Evolutionary conservation across 2,888 invertebrate species (phyloP).

Genomic region (Notodonta ziczac): DNA sequence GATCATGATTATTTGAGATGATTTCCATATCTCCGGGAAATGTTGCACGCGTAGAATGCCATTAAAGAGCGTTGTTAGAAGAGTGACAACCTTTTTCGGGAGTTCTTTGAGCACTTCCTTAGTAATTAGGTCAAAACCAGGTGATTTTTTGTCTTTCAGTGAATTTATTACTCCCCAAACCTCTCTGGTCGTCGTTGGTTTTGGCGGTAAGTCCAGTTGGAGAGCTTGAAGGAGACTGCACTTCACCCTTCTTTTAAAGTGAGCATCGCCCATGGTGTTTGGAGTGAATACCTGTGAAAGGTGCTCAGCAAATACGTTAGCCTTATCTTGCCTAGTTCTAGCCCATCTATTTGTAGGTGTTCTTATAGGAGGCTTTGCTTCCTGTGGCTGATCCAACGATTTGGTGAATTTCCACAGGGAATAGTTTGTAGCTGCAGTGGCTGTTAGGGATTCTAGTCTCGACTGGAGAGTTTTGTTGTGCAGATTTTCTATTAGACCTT

Average conservation of each 20-base stretch:
- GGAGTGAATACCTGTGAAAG: neutral
- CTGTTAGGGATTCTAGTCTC: neutral
- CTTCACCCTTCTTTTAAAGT: neutral
- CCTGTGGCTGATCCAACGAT: neutral
- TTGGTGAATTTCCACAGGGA: neutral
- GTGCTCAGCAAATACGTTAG: neutral
- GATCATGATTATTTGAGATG: neutral
- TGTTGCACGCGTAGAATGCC: conserved; percentile 2
- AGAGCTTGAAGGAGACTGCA: neutral
- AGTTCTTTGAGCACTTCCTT: conserved; percentile 7
- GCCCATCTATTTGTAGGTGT: neutral
- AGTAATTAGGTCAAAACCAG: conserved; percentile 11
- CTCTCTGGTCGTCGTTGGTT: neutral
- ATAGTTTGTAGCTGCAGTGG: neutral
- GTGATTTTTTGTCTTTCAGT: conserved; percentile 8
- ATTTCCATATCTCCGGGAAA: neutral
- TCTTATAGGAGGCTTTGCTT: neutral
- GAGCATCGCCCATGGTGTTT: neutral
- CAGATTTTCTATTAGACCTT: neutral
- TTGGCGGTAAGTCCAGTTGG: conserved; percentile 6
- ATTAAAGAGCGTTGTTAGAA: conserved; percentile 2
- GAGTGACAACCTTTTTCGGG: conserved; percentile 9
- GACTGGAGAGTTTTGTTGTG: neutral
- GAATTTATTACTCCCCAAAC: neutral
- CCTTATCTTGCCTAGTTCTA: neutral